A percentile compares a stretch with the other conserved stretches of the same genome.
Evolutionary conservation across 1,140 invertebrate genomes (phyloP).

Genomic region (Danaus melanippus): DNA sequence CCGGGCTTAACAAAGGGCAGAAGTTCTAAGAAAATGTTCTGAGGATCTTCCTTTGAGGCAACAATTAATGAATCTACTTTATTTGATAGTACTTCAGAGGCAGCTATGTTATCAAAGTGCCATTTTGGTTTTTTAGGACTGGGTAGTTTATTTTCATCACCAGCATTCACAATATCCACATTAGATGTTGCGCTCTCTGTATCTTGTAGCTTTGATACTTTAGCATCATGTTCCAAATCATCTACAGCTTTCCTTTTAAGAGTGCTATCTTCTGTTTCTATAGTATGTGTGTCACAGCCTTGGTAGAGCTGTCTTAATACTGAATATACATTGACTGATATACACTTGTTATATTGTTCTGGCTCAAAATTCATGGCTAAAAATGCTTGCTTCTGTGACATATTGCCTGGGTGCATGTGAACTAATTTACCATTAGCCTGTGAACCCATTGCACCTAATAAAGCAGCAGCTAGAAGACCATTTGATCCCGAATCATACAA

Average conservation of each 20-base stretch:
- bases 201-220: conserved; percentile 36
- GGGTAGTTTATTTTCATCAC: conserved; percentile 16
- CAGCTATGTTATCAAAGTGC: conserved; percentile 77
- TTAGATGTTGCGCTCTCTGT: conserved; percentile 15
- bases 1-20: conserved; percentile 83
- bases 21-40: conserved; percentile 82
- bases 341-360: conserved; percentile 77
- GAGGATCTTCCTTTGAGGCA: conserved; percentile 87
- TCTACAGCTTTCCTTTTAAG: conserved; percentile 52
- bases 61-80: conserved; percentile 87
- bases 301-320: conserved; percentile 78
- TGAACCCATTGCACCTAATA: conserved; percentile 81
- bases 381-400: conserved; percentile 82
- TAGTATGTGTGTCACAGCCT: conserved; percentile 50
- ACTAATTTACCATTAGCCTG: conserved; percentile 77
- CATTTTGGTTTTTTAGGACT: conserved; percentile 74
- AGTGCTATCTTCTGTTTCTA: conserved; percentile 30
- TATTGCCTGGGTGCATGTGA: conserved; percentile 85
- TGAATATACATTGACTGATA: conserved; percentile 81
- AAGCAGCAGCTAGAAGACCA: conserved; percentile 86
- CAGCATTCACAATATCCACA: conserved; percentile 13
- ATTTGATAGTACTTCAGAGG: conserved; percentile 68
- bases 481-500: conserved; percentile 90
- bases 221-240: conserved; percentile 29
- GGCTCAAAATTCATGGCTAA: conserved; percentile 83